A percentile compares a stretch with the other conserved stretches of the same genome.
Evolutionary conservation across 2,113 vertebrate species (phyloP).

Genomic region (Phylloscopus trochilus): DNA sequence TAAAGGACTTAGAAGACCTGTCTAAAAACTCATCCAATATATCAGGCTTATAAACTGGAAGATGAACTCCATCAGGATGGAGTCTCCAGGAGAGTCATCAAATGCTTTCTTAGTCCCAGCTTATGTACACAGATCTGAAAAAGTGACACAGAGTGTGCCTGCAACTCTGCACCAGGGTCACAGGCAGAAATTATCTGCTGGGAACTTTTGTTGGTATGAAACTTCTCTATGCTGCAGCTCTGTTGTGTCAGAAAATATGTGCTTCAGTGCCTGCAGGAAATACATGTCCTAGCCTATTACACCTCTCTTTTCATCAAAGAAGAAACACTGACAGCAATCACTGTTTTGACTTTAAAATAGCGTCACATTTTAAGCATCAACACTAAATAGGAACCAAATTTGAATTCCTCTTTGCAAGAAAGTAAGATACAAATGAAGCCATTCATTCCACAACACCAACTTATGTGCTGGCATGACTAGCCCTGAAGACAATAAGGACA

Average conservation of each 20-base stretch:
- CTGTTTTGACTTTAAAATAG: background rate
- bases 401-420: background rate
- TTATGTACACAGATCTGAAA: background rate
- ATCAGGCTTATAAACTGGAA: background rate
- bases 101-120: background rate
- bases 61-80: background rate
- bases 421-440: background rate
- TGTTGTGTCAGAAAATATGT: background rate
- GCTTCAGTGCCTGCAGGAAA: background rate
- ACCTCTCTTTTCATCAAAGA: background rate
- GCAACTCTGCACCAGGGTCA: background rate
- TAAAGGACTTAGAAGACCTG: background rate
- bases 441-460: background rate
- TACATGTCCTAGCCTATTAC: background rate
- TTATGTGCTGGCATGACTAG: background rate
- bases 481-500: background rate
- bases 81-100: background rate
- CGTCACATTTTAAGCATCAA: background rate
- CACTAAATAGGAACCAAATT: background rate
- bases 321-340: background rate
- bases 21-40: background rate
- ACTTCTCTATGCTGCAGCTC: rapidly evolving
- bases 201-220: background rate
- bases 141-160: background rate
- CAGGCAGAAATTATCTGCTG: background rate